These are phyloP conservation scores for Pangasius krempfi DNA, from an alignment of 2,797 vertebrate genomes.

Conservation along the genomic window DNA sequence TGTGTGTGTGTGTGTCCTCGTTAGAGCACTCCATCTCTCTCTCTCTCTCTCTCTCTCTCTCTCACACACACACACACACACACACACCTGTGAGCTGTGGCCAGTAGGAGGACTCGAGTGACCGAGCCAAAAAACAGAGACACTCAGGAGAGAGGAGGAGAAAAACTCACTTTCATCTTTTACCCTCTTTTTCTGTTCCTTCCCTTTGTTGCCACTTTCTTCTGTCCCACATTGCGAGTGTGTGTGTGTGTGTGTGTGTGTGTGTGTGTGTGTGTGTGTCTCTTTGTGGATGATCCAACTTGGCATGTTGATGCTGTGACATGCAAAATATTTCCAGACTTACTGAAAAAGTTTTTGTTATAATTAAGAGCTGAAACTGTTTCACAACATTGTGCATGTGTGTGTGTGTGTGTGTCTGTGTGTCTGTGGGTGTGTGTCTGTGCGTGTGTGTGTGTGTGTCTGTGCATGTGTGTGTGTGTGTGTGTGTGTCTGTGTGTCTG, in stretches of 20 bases:
- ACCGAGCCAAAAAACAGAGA: conserved; percentile 52
- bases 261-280: neutral
- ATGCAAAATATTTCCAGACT: conserved; percentile 25
- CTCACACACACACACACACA: conserved; percentile 14
- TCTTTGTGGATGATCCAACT: conserved; percentile 58
- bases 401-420: neutral
- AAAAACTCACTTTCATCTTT: conserved; percentile 51
- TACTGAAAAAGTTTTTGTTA: conserved; percentile 29
- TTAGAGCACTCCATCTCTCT: conserved; percentile 2
- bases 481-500: neutral
- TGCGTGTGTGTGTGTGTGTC: too few species aligned
- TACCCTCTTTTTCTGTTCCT: conserved; percentile 29
- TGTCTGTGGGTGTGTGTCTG: neutral
- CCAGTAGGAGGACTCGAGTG: conserved; percentile 54
- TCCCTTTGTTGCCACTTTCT: conserved; percentile 44
- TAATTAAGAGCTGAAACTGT: conserved; percentile 20
- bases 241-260: neutral
- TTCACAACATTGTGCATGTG: conserved; percentile 7
- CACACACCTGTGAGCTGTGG: conserved; percentile 48
- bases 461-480: neutral
- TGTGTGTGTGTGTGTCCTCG: conserved; percentile 17
- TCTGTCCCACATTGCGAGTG: conserved; percentile 49
- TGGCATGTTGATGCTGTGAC: conserved; percentile 44
- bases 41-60: neutral
- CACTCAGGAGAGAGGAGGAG: conserved; percentile 43